Evolutionary conservation across 2,113 vertebrate species (phyloP).

Genomic region (Tichodroma muraria): DNA sequence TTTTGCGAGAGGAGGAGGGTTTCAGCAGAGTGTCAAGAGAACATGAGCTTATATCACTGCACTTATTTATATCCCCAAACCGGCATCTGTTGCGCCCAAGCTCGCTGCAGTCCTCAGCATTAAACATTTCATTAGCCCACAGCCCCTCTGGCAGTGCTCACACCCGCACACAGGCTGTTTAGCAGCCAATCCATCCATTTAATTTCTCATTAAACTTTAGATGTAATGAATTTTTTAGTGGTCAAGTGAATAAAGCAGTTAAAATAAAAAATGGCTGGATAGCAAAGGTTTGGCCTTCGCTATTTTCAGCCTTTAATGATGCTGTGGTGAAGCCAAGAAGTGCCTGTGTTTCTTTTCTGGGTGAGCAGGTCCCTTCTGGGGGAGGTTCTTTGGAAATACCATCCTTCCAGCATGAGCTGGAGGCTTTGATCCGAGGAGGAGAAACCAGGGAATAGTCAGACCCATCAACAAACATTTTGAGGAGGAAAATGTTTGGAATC

Average conservation of each 20-base stretch:
- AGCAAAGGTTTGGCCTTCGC: constrained; percentile 12
- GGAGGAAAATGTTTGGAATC: neutral
- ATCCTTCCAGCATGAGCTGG: neutral
- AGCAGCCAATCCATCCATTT: constrained; percentile 47
- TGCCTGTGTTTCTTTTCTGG: constrained; percentile 9
- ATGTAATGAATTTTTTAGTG: constrained; percentile 58
- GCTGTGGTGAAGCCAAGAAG: constrained; percentile 1
- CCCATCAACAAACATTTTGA: neutral
- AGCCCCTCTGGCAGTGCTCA: constrained; percentile 47
- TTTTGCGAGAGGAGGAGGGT: neutral
- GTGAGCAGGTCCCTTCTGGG: constrained; percentile 41
- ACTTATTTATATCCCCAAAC: constrained; percentile 43
- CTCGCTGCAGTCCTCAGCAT: constrained; percentile 39
- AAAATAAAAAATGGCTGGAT: constrained; percentile 30
- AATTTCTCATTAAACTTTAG: constrained; percentile 60
- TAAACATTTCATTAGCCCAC: constrained; percentile 60
- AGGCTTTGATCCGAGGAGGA: constrained; percentile 2
- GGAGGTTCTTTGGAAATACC: constrained; percentile 57
- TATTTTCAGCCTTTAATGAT: constrained; percentile 14
- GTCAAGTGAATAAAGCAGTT: constrained; percentile 44
- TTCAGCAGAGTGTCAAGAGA: constrained; percentile 54
- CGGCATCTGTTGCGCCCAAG: constrained; percentile 29
- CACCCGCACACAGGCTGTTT: constrained; percentile 54
- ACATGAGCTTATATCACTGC: constrained; percentile 44
- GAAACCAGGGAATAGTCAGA: constrained; percentile 29